Conservation (phyloP, 1,140 invertebrate genomes). For the Drosophila nasuta region DNA sequence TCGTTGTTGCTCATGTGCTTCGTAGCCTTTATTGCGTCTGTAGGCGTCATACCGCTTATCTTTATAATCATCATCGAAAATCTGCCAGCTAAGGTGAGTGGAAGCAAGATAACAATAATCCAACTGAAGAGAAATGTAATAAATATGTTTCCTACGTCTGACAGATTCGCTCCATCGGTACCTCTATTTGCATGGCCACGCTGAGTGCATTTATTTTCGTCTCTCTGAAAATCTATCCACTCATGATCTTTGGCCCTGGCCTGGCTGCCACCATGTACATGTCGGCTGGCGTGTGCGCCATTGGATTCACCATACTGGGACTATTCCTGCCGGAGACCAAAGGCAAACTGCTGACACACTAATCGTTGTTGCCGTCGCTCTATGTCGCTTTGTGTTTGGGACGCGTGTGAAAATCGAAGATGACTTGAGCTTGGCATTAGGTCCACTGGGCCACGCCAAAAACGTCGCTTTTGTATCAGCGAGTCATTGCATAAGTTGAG, state of each 20-base stretch:
- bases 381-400: neutral
- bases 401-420: constrained; percentile 52
- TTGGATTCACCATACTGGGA: constrained; percentile 68
- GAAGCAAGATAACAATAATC: neutral
- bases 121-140: neutral
- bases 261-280: constrained; percentile 68
- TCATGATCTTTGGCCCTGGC: constrained; percentile 64
- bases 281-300: constrained; percentile 57
- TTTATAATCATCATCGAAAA: constrained; percentile 68
- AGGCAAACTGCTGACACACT: constrained; percentile 73
- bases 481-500: constrained; percentile 58
- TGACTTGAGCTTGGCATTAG: constrained; percentile 43
- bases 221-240: constrained; percentile 70
- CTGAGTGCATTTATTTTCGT: constrained; percentile 68
- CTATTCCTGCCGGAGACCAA: constrained; percentile 75
- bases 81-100: constrained; percentile 66
- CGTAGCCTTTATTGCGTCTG: constrained; percentile 52
- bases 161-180: constrained; percentile 71
- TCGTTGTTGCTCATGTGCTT: constrained; percentile 60
- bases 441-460: constrained; percentile 54
- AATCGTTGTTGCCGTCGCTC: constrained; percentile 33
- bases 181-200: constrained; percentile 72
- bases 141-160: neutral
- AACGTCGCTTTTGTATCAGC: constrained; percentile 48
- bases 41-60: constrained; percentile 63